phyloP scores from a whole-genome alignment of 2,113 vertebrate species.

The Sus scrofa region T2T-Sscrofa CM000824.6:223464001-223464500 shows the following conservation, averaged over 20 bases:
- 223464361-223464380: neutral
- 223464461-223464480: neutral
- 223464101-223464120: neutral
- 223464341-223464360: neutral
- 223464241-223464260: neutral
- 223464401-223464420: neutral
- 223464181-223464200: neutral
- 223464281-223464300: neutral
- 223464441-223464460: neutral
- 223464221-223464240: neutral
- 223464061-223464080: neutral
- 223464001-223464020: neutral
- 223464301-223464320: neutral
- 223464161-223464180: neutral
- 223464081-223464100: neutral
- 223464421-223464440: neutral
- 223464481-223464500: neutral
- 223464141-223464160: neutral
- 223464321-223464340: neutral
- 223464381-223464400: neutral
- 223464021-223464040: neutral
- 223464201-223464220: neutral
- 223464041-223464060: neutral
- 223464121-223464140: neutral
- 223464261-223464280: neutral